Percentiles rank a stretch among this genome's conserved stretches.
Conservation (phyloP, 2,797 vertebrate species). For the Xenopus petersii region DNA sequence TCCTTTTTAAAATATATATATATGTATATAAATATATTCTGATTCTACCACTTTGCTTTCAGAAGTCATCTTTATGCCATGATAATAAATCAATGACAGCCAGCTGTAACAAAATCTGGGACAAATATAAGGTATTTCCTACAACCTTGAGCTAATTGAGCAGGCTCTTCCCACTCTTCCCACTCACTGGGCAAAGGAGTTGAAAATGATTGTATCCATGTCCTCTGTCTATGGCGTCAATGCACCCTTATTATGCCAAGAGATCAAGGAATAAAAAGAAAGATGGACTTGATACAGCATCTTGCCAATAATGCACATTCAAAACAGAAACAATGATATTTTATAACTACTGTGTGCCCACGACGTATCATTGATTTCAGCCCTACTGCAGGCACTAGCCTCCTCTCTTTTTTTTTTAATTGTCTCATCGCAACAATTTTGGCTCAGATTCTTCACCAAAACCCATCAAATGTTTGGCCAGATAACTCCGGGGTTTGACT, state of each 20-base stretch:
- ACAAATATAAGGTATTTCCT: slow-evolving; percentile 46
- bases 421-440: too few relatives aligned
- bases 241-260: slow-evolving; percentile 18
- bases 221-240: slow-evolving; percentile 8
- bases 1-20: slow-evolving; percentile 32
- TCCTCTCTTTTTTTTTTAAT: too few relatives aligned
- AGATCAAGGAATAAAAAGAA: too few relatives aligned
- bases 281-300: too few relatives aligned
- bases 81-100: slow-evolving; percentile 49
- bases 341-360: too few relatives aligned
- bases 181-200: slow-evolving; percentile 39
- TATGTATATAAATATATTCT: slow-evolving; percentile 22
- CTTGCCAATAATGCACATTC: too few relatives aligned
- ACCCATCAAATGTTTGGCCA: too few relatives aligned
- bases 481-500: too few relatives aligned
- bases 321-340: too few relatives aligned
- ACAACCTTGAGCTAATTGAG: slow-evolving; percentile 50
- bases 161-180: slow-evolving; percentile 31
- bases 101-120: slow-evolving; percentile 46
- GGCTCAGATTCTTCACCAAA: too few relatives aligned
- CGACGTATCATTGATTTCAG: too few relatives aligned
- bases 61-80: slow-evolving; percentile 40
- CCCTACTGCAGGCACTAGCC: too few relatives aligned
- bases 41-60: slow-evolving; percentile 31
- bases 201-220: slow-evolving; percentile 12